Base-by-base conservation (phyloP, 2,888 invertebrate genomes). In the Tetramorium bicarinatum region DNA sequence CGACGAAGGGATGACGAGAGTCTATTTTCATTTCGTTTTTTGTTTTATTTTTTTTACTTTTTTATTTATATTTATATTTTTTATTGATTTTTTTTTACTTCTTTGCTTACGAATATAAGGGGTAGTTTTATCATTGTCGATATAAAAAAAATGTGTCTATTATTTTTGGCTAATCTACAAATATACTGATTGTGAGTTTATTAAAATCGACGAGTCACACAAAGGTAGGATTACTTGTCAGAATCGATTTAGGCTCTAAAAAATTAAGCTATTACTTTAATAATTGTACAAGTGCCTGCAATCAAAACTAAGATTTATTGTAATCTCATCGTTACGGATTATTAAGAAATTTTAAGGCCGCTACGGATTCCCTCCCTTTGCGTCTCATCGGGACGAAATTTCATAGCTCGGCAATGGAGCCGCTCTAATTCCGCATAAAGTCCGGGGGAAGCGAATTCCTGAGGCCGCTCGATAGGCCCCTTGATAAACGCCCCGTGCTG, bases 391-490 rank as follows among this genome's bases (percentile, higher is more conserved):
- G 25, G 21, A 15, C 21, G n/a, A 72, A 52, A 81, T 76, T 52
- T 76, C 25, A 13, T 44, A 54, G 47, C 9, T 44, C 56, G 52
- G 56, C 67, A 54, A 56, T 56, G 21, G 38, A 41, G 25, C 66
- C 61, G 59, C 67, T 71, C 79, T 49, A 80, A 80, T 72, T 72
- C 59, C 79, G 25, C 38, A 72, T 61, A 59, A 80, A 59, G 72
- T 59, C 49, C 72, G 47, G 38, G 47, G 38, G 59, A 72, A 72
- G 38, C 79, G 38, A 72, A 80, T 80, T 80, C 59, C 72, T 47
- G 38, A 47, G 59, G 47, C 25, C 59, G 59, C 25, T 71, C 44
- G 79, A 77, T 66, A 77, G 54, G 41, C 72, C 18, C 38, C 21
- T 61, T 6, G 79, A 79, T 79, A 71, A 67, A 77, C 52, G 52